A percentile compares a stretch with the other conserved stretches of the same genome.
These are phyloP conservation scores for Eclectus roratus DNA, from an alignment of 2,113 vertebrate genomes.

Conservation along the genomic window DNA sequence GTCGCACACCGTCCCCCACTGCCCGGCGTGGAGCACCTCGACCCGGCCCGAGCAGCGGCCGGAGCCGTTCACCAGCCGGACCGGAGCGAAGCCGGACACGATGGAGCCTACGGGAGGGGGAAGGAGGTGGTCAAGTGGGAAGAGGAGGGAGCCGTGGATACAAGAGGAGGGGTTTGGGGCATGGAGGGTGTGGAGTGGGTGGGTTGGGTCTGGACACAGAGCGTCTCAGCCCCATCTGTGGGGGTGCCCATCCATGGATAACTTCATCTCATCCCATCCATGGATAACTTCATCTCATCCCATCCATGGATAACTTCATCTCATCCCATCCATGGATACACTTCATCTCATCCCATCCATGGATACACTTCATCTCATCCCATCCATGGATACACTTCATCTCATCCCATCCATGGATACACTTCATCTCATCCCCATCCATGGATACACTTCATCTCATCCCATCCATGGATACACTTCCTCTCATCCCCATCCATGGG, in stretches of 20 bases:
- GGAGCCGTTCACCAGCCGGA: not conserved
- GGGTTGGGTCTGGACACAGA: not conserved
- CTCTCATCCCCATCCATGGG: not conserved
- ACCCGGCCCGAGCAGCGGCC: constrained; percentile 29
- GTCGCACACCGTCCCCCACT: constrained; percentile 46
- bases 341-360: too few species aligned
- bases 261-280: too few species aligned
- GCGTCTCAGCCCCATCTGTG: not conserved
- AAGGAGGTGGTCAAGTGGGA: not conserved
- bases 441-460: too few species aligned
- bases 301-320: not conserved
- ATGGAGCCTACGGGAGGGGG: not conserved
- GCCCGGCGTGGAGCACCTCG: not conserved
- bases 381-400: too few species aligned
- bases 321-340: too few species aligned
- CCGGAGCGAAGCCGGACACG: not conserved
- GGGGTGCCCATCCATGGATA: too few species aligned
- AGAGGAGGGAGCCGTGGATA: not conserved
- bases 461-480: too few species aligned
- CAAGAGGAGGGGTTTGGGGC: accelerated
- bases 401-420: too few species aligned
- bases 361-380: too few species aligned
- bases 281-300: too few species aligned
- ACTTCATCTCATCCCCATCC: too few species aligned
- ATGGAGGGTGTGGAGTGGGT: accelerated